phyloP scores from a whole-genome alignment of 1,140 invertebrate species.

The Phenacoccus solenopsis region DNA sequence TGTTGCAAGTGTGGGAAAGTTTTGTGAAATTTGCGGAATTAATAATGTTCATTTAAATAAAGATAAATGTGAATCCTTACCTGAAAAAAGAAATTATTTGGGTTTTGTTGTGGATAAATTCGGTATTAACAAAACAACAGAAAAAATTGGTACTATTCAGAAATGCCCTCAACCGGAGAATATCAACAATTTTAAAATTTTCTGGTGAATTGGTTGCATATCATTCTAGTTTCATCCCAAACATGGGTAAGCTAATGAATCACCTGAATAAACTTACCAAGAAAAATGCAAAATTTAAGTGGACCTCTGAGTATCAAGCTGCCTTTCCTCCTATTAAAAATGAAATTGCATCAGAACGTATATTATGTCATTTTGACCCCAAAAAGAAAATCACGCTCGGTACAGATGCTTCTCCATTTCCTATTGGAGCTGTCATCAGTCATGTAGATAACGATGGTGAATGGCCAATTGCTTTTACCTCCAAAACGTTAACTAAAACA shows the following conservation, averaged over 20 bases:
- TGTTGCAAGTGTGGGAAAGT: background rate
- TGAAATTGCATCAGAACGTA: slow-evolving; percentile 18
- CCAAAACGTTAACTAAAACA: slow-evolving; percentile 24
- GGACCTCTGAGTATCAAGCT: slow-evolving; percentile 19
- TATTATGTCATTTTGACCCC: slow-evolving; percentile 25
- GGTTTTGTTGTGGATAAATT: background rate
- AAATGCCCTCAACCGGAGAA: slow-evolving; percentile 29
- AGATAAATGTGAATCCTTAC: slow-evolving; percentile 9
- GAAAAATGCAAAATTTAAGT: background rate
- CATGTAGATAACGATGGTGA: slow-evolving; percentile 28
- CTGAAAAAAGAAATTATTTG: background rate
- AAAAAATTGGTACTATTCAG: slow-evolving; percentile 31
- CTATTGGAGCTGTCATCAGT: slow-evolving; percentile 28
- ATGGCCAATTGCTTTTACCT: slow-evolving; percentile 29
- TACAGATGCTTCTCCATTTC: slow-evolving; percentile 29
- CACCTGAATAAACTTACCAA: slow-evolving; percentile 16
- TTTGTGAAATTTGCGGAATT: background rate
- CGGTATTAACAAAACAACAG: background rate
- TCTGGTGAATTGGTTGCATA: slow-evolving; percentile 20
- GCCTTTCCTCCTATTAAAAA: slow-evolving; percentile 21
- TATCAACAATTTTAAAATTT: slow-evolving; percentile 25
- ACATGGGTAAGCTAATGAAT: background rate
- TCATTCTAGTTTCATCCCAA: slow-evolving; percentile 20
- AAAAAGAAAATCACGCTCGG: slow-evolving; percentile 28
- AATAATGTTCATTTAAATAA: background rate